phyloP scores from a whole-genome alignment of 2,797 vertebrate genomes.

The Pampus argenteus region DNA sequence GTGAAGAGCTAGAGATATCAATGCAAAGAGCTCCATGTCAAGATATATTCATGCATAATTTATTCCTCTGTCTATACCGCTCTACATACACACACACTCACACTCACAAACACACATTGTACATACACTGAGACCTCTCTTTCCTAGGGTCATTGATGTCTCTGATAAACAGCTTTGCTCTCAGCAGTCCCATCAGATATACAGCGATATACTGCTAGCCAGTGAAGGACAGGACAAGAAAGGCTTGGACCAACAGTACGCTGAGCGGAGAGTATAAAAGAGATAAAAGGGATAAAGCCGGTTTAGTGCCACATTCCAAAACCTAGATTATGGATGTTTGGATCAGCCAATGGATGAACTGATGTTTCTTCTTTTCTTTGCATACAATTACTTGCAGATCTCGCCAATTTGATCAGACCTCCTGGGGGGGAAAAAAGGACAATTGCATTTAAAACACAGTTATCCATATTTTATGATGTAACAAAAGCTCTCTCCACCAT shows the following conservation, averaged over 20 bases:
- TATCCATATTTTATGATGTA: neutral
- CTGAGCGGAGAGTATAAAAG: conserved; percentile 10
- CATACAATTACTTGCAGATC: neutral
- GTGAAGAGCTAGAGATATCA: conserved; percentile 65
- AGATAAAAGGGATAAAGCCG: conserved; percentile 38
- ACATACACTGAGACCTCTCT: conserved; percentile 20
- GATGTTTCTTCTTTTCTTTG: neutral
- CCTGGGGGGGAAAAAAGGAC: neutral
- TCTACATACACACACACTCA: conserved; percentile 9
- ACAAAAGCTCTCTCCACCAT: neutral
- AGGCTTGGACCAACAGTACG: neutral
- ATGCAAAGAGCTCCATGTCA: conserved; percentile 69
- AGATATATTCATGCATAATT: conserved; percentile 74
- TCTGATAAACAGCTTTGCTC: conserved; percentile 65
- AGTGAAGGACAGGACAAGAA: conserved; percentile 38
- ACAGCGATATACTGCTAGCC: conserved; percentile 42
- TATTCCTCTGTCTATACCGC: conserved; percentile 53
- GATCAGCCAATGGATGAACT: conserved; percentile 8
- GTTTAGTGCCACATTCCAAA: conserved; percentile 31
- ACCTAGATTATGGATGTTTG: conserved; percentile 24
- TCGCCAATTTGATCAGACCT: neutral
- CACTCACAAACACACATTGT: neutral
- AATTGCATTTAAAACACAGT: neutral
- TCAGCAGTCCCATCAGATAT: conserved; percentile 65
- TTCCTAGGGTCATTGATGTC: conserved; percentile 25